Base-by-base conservation (phyloP, 53 echinoderm and acorn worm genomes). In the Hippasteria phrygiana region DNA sequence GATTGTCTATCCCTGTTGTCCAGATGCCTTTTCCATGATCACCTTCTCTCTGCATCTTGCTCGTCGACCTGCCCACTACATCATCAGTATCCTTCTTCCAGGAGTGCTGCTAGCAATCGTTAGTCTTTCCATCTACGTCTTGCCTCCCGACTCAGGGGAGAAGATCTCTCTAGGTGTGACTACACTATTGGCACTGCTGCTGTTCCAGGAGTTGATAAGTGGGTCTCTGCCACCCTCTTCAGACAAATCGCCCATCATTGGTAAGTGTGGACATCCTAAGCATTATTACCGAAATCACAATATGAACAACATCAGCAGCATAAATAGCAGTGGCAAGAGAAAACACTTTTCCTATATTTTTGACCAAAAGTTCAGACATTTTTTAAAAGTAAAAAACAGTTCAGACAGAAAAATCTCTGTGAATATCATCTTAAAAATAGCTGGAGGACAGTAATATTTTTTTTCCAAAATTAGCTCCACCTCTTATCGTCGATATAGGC, bases 81-180 rank as follows among this genome's bases (percentile, higher is more conserved):
- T 90, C 35, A 43, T 90, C 62, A 93, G 93, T 67, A 78, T 93
- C 37, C 74, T 90, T 35, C 62, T 93, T 13, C 93, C 93, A 1
- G 90, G 80, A n/a, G 66, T 73, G 0, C 80, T 93, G 1, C 80
- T 93, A 16, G 90, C 93, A 3, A 40, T 87, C 14, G 79, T 93
- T 50, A 87, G 87, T 29, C 50, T 93, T 3, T 87, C 90, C 8
- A 90, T 90, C 11, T 93, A 90, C 74, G 56, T 90, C 48, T 53
- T 93, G 45, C 93, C 90, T 38, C 90, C 93, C 1, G 90, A 93
- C 35, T 93, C 93, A 6, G 93, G 93, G 20, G 93, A 93, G 64
- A 93, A 93, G 62, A 90, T 93, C 45, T 93, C 93, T 18, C 66
- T 93, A 26, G 87, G 93, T 12, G 88, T 93, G 35, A 93, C 86